These are phyloP conservation scores for Parnassius apollo DNA, from an alignment of 2,888 invertebrate genomes.

Conservation along the genomic window DNA sequence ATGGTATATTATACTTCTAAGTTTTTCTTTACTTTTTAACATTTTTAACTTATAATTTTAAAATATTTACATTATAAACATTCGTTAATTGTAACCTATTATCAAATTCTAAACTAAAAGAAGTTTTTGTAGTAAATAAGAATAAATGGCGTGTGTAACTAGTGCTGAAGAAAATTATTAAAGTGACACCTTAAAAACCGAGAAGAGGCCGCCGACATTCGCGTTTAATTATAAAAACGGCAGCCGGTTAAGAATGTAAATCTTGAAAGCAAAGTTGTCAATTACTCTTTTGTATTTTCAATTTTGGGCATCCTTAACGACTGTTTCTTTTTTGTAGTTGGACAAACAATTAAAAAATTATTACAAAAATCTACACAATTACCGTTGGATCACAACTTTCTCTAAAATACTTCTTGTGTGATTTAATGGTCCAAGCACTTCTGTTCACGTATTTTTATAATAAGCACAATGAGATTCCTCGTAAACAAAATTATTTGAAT, in stretches of 20 bases:
- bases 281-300: conserved; percentile 17
- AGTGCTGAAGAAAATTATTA: conserved; percentile 19
- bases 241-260: conserved; percentile 24
- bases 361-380: neutral
- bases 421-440: too few relatives aligned
- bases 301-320: conserved; percentile 13
- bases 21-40: too few relatives aligned
- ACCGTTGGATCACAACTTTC: neutral
- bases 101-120: neutral
- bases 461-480: too few relatives aligned
- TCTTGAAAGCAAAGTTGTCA: conserved; percentile 19
- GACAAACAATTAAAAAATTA: conserved; percentile 4
- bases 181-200: conserved; percentile 9
- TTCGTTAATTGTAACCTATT: too few relatives aligned
- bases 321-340: conserved; percentile 4
- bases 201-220: conserved; percentile 18
- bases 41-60: too few relatives aligned
- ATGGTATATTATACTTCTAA: too few relatives aligned
- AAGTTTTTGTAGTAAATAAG: conserved; percentile 5
- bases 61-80: too few relatives aligned
- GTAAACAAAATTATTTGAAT: too few relatives aligned
- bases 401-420: too few relatives aligned
- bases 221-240: conserved; percentile 25
- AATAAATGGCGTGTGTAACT: conserved; percentile 12
- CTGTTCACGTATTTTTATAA: too few relatives aligned